Evolutionary conservation across 2,113 vertebrate genomes (phyloP), one percentile per base, ranked within the genome.

Genomic region (Protobothrops flavoviridis): DNA sequence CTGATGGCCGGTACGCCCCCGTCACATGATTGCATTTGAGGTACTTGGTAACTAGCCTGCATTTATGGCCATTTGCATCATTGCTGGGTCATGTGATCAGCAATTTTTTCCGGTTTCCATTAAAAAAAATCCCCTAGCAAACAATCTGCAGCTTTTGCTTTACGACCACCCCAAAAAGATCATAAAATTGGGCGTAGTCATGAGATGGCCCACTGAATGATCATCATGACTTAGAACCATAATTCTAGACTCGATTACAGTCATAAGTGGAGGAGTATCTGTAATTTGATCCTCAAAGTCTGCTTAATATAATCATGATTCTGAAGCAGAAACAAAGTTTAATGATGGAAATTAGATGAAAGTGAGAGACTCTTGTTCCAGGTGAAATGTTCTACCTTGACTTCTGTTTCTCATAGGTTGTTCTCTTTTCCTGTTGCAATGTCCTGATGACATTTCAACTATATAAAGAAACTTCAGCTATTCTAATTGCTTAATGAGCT

Each of bases 321-420:
- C 15, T 23, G 92, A 90, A n/a, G 55, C 8, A 53, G 92, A 85
- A 87, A 90, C 97, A 93, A 93, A 97, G 97, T 94, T 98, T 17
- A 85, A 64, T 64, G 56, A 15, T 52, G 7, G 23, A 90, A 93
- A 93, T 9, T 9, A 89, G 81, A 90, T 86, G 45, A 93, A 53
- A 4, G 5, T 13, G n/a, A 89, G 92, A 90, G 89, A 90, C 88
- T 97, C 97, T 39, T 94, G 97, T 85, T 96, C 92, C 45, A 97
- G 95, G 5, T 95, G 94, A 33, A 99, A 96, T 97, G 98, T 97
- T 98, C 98, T 95, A 98, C 95, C 86, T 96, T 97, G 95, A 93
- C 97, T 93, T 98, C 91, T 0, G 97, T 96, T 94, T 98, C 98
- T 64, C 93, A 94, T 93, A 97, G 95, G 0, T 93, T 91, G 9